phyloP scores from a whole-genome alignment of 1,140 invertebrate species.

The Venturia canescens region DNA sequence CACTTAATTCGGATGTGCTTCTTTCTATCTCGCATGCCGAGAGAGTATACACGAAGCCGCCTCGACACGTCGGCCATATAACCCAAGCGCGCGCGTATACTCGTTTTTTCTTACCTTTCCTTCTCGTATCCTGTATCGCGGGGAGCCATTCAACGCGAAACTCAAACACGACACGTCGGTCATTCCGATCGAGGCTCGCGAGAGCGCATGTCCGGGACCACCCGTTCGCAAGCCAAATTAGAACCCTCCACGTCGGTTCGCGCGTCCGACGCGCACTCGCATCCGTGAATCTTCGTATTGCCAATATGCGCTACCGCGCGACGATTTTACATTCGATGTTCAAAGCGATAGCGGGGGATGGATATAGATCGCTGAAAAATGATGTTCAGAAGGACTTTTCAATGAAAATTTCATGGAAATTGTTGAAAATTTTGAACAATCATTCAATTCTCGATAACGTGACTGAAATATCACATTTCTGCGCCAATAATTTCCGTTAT shows the following conservation, averaged over 20 bases:
- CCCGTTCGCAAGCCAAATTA: conserved; percentile 70
- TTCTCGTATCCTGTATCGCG: conserved; percentile 23
- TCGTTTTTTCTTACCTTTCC: neutral
- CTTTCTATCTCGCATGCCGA: neutral
- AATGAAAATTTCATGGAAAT: neutral
- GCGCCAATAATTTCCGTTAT: neutral
- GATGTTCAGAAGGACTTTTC: neutral
- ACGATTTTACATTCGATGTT: too few species aligned
- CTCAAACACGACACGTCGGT: conserved; percentile 67
- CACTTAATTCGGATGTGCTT: conserved; percentile 13
- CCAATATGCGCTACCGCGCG: too few species aligned
- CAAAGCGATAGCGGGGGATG: too few species aligned
- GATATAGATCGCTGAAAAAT: too few species aligned
- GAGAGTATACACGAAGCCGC: neutral
- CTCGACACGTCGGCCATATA: neutral
- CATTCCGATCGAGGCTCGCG: conserved; percentile 67
- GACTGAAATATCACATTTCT: neutral
- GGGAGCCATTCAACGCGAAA: conserved; percentile 49
- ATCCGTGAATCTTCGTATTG: too few species aligned
- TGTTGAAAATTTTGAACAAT: too few species aligned
- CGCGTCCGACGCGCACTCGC: conserved; percentile 49
- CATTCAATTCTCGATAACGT: too few species aligned
- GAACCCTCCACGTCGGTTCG: conserved; percentile 62
- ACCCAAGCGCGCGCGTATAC: neutral
- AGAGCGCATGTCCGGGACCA: conserved; percentile 64